Evolutionary conservation across 2,113 vertebrate genomes (phyloP), one percentile per base, ranked within the genome.

Genomic region (Pachyramphus minor): DNA sequence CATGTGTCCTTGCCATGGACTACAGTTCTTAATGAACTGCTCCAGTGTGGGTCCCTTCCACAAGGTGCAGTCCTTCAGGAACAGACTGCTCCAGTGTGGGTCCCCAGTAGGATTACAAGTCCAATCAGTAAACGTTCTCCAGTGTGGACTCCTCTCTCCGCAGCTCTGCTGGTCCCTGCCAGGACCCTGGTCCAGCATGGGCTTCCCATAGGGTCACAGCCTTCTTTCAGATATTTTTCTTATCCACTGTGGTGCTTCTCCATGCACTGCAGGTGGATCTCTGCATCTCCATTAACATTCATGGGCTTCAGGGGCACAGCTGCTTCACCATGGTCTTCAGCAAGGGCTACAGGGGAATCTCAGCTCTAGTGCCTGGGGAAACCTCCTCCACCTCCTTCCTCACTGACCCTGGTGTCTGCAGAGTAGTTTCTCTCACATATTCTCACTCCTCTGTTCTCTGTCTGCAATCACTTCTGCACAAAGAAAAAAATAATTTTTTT

Each of bases 1-100:
- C 8, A 2, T 9, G 13, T 5, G 11, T 52, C 24, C 19, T 60
- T 67, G 23, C 23, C 39, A n/a, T 0, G 0, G 13, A 9, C 28
- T 53, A 20, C 45, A 53, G 20, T 25, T 53, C 28, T 60, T 28
- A 41, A 56, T 56, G 6, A 73, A 27, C 9, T 53, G n/a, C 6
- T 53, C 33, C 62, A 59, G 27, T 53, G 19, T 24, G 16, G 19
- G 7, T 68, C 11, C 22, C 7, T 3, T n/a, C n/a, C 20, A 28
- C 27, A 41, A 17, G 18, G 25, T 28, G 13, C n/a, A n/a, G n/a
- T n/a, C n/a, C n/a, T n/a, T n/a, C n/a, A n/a, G n/a, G n/a, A n/a
- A n/a, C n/a, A n/a, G n/a, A 27, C 9, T 53, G n/a, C 6, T 53
- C 33, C 62, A 59, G 27, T 53, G 19, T 24, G 16, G 19, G 7